phyloP scores from a whole-genome alignment of 2,797 vertebrate species.

The Molossus alvarezi region DNA sequence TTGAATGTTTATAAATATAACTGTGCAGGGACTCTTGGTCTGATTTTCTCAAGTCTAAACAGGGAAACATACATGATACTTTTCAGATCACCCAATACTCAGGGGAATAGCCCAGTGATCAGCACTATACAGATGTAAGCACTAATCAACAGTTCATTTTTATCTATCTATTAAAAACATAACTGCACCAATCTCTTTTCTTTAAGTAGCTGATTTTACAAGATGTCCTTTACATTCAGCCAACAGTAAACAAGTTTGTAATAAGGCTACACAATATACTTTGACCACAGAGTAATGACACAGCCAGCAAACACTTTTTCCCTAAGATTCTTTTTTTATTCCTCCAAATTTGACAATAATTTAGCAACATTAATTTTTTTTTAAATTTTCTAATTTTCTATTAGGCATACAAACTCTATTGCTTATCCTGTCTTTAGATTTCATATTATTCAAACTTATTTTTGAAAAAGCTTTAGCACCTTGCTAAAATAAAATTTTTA shows the following conservation, averaged over 20 bases:
- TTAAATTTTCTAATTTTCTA: not conserved
- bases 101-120: not conserved
- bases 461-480: constrained; percentile 14
- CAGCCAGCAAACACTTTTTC: constrained; percentile 33
- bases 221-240: constrained; percentile 17
- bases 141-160: constrained; percentile 28
- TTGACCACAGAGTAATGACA: not conserved
- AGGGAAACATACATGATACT: not conserved
- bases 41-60: constrained; percentile 9
- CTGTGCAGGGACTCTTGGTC: not conserved
- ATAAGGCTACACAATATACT: not conserved
- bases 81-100: constrained; percentile 32
- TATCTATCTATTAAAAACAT: constrained; percentile 23
- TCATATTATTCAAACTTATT: constrained; percentile 59
- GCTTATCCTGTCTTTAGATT: not conserved
- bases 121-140: not conserved
- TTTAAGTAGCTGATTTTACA: constrained; percentile 1
- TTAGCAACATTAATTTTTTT: not conserved
- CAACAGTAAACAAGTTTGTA: not conserved
- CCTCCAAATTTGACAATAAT: constrained; percentile 18
- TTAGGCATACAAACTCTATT: constrained; percentile 54
- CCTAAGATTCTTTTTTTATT: constrained; percentile 34
- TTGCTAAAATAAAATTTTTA: constrained; percentile 60
- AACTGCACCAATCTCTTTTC: constrained; percentile 14
- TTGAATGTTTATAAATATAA: not conserved